Conservation (phyloP, 2,888 invertebrate genomes). For the Cheilosia pagana region DNA sequence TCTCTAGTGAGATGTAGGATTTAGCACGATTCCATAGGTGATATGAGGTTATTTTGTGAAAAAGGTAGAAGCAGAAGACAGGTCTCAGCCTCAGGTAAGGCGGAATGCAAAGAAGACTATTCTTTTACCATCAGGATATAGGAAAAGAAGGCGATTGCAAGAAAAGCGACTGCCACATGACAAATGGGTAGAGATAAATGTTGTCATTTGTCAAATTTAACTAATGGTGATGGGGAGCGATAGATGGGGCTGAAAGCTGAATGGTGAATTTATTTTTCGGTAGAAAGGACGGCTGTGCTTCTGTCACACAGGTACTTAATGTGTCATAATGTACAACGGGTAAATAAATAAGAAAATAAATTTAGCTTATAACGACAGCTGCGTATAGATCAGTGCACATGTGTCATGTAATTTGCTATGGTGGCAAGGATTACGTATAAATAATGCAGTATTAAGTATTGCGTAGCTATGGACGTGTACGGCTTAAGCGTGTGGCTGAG, state of each 20-base stretch:
- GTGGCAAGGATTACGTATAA: neutral
- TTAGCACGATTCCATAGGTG: constrained; percentile 18
- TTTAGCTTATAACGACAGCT: constrained; percentile 34
- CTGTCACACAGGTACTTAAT: constrained; percentile 50
- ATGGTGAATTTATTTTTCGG: constrained; percentile 22
- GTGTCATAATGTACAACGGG: constrained; percentile 40
- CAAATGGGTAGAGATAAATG: constrained; percentile 54
- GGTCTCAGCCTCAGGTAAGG: neutral
- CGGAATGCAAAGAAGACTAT: constrained; percentile 29
- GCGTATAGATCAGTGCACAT: constrained; percentile 11
- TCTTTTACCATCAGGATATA: constrained; percentile 11
- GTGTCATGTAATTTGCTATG: constrained; percentile 9
- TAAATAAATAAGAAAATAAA: constrained; percentile 46
- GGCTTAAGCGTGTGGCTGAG: no score
- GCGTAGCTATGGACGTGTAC: no score
- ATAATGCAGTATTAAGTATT: neutral
- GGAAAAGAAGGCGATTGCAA: neutral
- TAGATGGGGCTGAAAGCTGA: constrained; percentile 27
- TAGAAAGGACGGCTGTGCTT: constrained; percentile 26
- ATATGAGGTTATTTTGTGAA: constrained; percentile 27
- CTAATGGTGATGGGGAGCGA: constrained; percentile 49
- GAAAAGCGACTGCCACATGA: constrained; percentile 43
- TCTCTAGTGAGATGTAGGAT: constrained; percentile 16
- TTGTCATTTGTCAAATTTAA: constrained; percentile 64
- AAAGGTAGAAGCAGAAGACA: constrained; percentile 17